Conservation (phyloP, 2,113 vertebrate genomes). For the Corydoras maculifer region DNA sequence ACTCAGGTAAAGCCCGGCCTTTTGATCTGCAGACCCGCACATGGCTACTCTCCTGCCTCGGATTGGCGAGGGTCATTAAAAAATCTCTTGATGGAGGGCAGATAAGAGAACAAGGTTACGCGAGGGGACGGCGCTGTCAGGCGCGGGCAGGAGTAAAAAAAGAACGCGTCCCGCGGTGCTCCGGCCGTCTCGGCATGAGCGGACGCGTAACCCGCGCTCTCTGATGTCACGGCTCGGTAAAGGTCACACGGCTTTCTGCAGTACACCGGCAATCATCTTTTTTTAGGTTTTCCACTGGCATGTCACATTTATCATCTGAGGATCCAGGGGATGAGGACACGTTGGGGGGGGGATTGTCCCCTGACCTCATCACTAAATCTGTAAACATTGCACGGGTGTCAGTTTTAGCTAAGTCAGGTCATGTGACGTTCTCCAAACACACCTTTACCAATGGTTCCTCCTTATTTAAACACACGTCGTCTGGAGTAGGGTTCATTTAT, state of each 20-base stretch:
- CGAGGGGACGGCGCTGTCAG: constrained; percentile 39
- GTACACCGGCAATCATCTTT: background rate
- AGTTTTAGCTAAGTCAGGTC: too few relatives aligned
- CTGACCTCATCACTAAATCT: too few relatives aligned
- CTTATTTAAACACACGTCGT: too few relatives aligned
- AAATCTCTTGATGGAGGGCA: constrained; percentile 31
- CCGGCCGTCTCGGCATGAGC: constrained; percentile 28
- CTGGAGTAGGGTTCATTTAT: too few relatives aligned
- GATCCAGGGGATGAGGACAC: background rate
- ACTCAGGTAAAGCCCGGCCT: constrained; percentile 43
- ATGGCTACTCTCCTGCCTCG: constrained; percentile 18
- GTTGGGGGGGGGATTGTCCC: too few relatives aligned
- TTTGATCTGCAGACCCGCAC: constrained; percentile 40
- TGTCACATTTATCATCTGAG: background rate
- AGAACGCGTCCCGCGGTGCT: background rate
- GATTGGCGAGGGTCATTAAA: constrained; percentile 44
- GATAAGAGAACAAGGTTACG: constrained; percentile 44
- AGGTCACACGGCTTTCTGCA: background rate
- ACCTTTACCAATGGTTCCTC: too few relatives aligned
- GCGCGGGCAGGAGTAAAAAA: background rate
- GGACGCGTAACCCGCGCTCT: background rate
- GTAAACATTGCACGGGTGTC: too few relatives aligned
- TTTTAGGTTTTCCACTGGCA: background rate
- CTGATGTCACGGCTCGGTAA: background rate
- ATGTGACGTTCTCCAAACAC: too few relatives aligned